Conservation (phyloP, 2,888 invertebrate species). For the Lathronympha strigana region DNA sequence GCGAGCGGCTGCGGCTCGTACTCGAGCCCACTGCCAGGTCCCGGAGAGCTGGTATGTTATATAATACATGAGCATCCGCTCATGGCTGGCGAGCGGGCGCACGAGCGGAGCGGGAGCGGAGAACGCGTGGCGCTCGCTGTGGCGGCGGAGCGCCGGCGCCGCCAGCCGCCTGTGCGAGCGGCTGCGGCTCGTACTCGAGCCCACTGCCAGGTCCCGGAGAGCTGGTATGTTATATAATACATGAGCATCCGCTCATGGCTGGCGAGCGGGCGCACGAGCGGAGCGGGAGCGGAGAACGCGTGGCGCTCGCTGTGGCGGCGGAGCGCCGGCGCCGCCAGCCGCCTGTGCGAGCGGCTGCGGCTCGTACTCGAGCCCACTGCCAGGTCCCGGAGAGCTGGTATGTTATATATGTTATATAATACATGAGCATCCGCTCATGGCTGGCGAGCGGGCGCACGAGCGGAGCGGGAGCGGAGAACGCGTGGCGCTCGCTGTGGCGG, state of each 20-base stretch:
- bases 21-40: too few species aligned
- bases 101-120: slow-evolving; percentile 58
- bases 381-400: slow-evolving; percentile 82
- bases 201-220: slow-evolving; percentile 95
- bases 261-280: slow-evolving; percentile 49
- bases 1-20: too few species aligned
- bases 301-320: too few species aligned
- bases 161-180: slow-evolving; percentile 96
- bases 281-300: slow-evolving; percentile 82
- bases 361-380: slow-evolving; percentile 99
- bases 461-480: too few species aligned
- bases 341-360: too few species aligned
- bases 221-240: slow-evolving; percentile 77
- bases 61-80: slow-evolving; percentile 68
- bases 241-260: slow-evolving; percentile 65
- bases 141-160: slow-evolving; percentile 79
- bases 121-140: slow-evolving; percentile 86
- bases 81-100: slow-evolving; percentile 55
- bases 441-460: too few species aligned
- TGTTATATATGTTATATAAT: too few species aligned
- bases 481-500: too few species aligned
- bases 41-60: too few species aligned
- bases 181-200: slow-evolving; percentile 96
- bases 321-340: too few species aligned
- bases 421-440: too few species aligned